Evolutionary conservation across 2,888 invertebrate species (phyloP).

Genomic region (Orthosia cruda): DNA sequence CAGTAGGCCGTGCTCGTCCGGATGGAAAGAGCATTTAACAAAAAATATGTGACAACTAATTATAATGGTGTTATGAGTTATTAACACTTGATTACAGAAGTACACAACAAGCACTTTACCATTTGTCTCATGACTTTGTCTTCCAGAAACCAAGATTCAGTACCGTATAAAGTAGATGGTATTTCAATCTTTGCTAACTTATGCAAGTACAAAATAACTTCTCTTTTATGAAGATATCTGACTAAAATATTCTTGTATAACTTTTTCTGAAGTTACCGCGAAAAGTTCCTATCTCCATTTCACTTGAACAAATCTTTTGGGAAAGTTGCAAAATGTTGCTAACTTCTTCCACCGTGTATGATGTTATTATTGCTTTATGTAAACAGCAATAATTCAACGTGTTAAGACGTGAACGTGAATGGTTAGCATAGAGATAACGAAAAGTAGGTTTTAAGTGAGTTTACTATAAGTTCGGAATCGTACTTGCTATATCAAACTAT

Average conservation of each 20-base stretch:
- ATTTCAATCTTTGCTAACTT: not conserved
- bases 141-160: no score
- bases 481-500: no score
- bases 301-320: not conserved
- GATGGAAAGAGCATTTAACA: no score
- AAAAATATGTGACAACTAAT: no score
- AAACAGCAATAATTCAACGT: slow-evolving; percentile 1
- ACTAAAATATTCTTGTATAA: not conserved
- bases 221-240: not conserved
- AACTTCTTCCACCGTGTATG: not conserved
- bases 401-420: not conserved
- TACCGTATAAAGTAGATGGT: no score
- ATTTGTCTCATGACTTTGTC: no score
- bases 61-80: no score
- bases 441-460: not conserved
- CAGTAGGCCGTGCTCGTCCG: no score
- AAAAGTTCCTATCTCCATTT: slow-evolving; percentile 1
- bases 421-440: not conserved
- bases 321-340: not conserved
- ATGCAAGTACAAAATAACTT: slow-evolving; percentile 3
- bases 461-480: not conserved
- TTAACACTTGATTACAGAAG: no score
- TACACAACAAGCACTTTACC: no score
- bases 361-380: not conserved
- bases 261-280: not conserved